Percentiles rank a stretch among this genome's conserved stretches.
phyloP scores from a whole-genome alignment of 2,888 invertebrate genomes.

The Acronicta alni region DNA sequence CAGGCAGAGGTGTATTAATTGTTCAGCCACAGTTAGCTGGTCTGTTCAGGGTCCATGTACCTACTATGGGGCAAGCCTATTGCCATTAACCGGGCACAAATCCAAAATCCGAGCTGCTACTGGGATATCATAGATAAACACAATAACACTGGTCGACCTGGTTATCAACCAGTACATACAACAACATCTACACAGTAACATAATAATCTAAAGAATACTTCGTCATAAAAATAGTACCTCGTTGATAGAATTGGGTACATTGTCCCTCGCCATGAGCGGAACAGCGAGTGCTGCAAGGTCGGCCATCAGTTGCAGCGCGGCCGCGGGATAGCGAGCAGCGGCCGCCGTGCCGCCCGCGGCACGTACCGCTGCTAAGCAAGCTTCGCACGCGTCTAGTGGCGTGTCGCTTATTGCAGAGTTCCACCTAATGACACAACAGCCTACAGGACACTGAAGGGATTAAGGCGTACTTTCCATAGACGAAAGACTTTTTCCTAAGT shows the following conservation, averaged over 20 bases:
- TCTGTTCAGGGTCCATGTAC: no score
- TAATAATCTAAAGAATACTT: no score
- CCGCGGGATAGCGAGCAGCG: constrained; percentile 66
- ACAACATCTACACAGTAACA: no score
- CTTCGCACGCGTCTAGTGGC: constrained; percentile 83
- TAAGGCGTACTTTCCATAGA: neutral
- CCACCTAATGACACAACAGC: constrained; percentile 59
- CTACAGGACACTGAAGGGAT: neutral
- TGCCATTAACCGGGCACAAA: no score
- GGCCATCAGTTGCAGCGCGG: constrained; percentile 73
- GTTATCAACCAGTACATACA: no score
- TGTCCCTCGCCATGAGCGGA: constrained; percentile 76
- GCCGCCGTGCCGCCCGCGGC: constrained; percentile 76
- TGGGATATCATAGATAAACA: no score
- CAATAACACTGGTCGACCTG: no score
- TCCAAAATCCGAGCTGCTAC: no score
- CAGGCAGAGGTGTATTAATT: no score
- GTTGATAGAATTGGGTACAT: constrained; percentile 81
- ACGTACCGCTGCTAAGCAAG: constrained; percentile 77
- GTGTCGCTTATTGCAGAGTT: constrained; percentile 77
- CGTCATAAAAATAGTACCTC: constrained; percentile 65
- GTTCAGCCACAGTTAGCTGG: no score
- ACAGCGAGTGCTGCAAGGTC: constrained; percentile 75
- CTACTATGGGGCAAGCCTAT: no score
- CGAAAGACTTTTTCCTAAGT: no score